Base-by-base conservation (phyloP, 1,140 invertebrate genomes). In the Dendroctonus valens region DNA sequence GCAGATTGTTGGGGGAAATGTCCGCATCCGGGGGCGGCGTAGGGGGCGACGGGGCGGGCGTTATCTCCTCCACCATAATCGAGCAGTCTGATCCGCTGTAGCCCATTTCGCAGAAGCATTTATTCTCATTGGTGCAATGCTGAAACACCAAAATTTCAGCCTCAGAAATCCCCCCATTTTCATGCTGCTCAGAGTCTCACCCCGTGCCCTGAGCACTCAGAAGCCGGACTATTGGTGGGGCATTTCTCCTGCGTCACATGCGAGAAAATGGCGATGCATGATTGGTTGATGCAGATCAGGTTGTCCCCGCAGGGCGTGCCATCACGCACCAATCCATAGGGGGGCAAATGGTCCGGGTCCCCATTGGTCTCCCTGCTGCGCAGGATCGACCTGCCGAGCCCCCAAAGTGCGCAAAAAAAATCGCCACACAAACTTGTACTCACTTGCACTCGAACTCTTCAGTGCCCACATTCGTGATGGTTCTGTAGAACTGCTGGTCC, bases 51-150 rank as follows among this genome's bases (percentile, higher is more conserved):
- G 75, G 80, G 72, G 76, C 78, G 61, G 83, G 78, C 49, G 85
- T 84, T 12, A 87, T 83, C 48, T 89, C 83, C 71, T 88, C 83
- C 68, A 88, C 84, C 70, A 85, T 82, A 65, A 90, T 85, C 46
- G 93, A 94, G 81, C 96, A 98, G 80, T 97, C 94, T 3, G 85
- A 79, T 26, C 94, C 94, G 40, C 85, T 87, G 93, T 93, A 98
- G 53, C 94, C 94, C 55, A 82, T 79, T 72, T 92, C 82, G 82
- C 97, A 99, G 76, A 92, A 90, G 80, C 97, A 98, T 69, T 89
- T 91, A 79, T 96, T 95, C 46, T 87, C 81, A 78, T 97, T 98
- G 3, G 96, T 96, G 80, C 97, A 99, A 52, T 91, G 86, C 94
- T 97, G 80, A 2, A 52, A n/a, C 26, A 2, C n/a, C 6, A 41